phyloP scores from a whole-genome alignment of 2,113 vertebrate genomes.

The Syngnathoides biaculeatus region DNA sequence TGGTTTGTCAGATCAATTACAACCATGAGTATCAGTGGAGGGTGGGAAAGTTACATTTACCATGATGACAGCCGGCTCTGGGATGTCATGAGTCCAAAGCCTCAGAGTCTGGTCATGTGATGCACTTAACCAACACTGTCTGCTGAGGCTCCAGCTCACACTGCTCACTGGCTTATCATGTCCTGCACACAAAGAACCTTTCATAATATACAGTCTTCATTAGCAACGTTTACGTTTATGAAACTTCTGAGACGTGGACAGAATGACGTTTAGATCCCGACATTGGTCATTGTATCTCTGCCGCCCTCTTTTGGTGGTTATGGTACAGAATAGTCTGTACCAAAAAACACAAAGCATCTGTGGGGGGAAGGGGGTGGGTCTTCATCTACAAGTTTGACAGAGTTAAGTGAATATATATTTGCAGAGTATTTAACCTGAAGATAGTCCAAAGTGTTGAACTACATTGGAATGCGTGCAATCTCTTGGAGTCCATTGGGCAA shows the following conservation, averaged over 20 bases:
- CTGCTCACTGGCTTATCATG: conserved; percentile 79
- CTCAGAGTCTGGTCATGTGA: conserved; percentile 78
- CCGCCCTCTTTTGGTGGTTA: conserved; percentile 59
- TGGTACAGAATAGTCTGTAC: neutral
- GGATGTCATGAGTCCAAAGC: conserved; percentile 73
- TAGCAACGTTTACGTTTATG: conserved; percentile 46
- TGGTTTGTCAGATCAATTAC: neutral
- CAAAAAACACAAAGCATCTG: conserved; percentile 12
- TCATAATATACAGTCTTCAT: conserved; percentile 20
- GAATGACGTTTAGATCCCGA: conserved; percentile 13
- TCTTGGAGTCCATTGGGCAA: conserved; percentile 7
- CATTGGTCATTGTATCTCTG: conserved; percentile 54
- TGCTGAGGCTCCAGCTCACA: conserved; percentile 82
- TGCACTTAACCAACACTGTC: conserved; percentile 77
- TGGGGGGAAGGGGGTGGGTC: conserved; percentile 14
- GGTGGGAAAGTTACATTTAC: conserved; percentile 60
- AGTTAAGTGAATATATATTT: conserved; percentile 5
- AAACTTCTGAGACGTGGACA: conserved; percentile 17
- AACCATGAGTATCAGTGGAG: neutral
- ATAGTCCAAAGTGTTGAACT: conserved; percentile 29
- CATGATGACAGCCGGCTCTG: conserved; percentile 72
- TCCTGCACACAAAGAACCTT: conserved; percentile 64
- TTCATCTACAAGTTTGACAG: conserved; percentile 32
- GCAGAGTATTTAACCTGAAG: conserved; percentile 30
- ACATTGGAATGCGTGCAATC: conserved; percentile 2